Evolutionary conservation across 1,140 invertebrate species (phyloP).

Genomic region (Anastrepha obliqua): DNA sequence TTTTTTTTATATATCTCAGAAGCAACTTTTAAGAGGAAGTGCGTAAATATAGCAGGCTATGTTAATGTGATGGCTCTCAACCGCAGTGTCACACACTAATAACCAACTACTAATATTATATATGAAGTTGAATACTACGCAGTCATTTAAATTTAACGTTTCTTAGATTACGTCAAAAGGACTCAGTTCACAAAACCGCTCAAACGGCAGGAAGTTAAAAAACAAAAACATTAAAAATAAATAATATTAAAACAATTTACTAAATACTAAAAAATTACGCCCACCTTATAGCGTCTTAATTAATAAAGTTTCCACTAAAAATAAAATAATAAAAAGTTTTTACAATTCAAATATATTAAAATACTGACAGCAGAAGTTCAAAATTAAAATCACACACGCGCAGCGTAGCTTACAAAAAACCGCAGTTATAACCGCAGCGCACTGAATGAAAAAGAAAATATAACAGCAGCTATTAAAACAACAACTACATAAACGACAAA

Average conservation of each 20-base stretch:
- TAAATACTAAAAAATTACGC: not conserved
- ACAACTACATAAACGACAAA: not conserved
- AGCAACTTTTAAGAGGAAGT: too few relatives aligned
- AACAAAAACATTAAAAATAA: constrained; percentile 23
- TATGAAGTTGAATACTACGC: too few relatives aligned
- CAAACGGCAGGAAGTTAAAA: not conserved
- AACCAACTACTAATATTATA: too few relatives aligned
- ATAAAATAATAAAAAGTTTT: not conserved
- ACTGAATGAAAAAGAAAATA: not conserved
- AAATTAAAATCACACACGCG: constrained; percentile 42
- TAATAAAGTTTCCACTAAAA: constrained; percentile 33
- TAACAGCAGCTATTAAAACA: not conserved
- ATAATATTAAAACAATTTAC: not conserved
- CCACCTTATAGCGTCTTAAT: constrained; percentile 18
- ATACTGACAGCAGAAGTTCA: constrained; percentile 12
- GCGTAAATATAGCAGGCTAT: too few relatives aligned
- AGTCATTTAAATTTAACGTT: too few relatives aligned
- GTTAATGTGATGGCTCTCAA: too few relatives aligned
- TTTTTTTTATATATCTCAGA: too few relatives aligned
- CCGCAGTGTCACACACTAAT: too few relatives aligned
- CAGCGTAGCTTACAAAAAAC: not conserved
- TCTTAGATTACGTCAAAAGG: too few relatives aligned
- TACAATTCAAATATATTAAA: constrained; percentile 13
- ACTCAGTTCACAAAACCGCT: not conserved
- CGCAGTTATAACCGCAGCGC: constrained; percentile 31